Conservation (phyloP, 2,113 vertebrate genomes). For the Grallaria varia region DNA sequence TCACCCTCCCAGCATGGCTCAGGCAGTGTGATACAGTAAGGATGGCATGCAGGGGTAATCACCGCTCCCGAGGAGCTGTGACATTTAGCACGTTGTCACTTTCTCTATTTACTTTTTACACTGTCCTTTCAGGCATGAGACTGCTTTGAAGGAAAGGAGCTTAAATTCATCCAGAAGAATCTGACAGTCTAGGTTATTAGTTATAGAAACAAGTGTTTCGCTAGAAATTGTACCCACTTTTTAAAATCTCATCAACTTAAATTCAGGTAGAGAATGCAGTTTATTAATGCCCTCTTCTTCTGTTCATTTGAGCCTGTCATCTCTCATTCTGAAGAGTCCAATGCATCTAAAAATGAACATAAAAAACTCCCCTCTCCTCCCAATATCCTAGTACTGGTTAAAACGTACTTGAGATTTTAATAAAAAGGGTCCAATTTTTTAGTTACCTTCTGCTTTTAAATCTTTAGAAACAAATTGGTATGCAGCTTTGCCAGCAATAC, state of each 20-base stretch:
- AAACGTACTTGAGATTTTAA: not conserved
- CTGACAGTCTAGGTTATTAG: not conserved
- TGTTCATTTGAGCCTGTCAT: not conserved
- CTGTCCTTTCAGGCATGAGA: not conserved
- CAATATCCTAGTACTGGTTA: not conserved
- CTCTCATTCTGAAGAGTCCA: not conserved
- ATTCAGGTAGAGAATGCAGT: not conserved
- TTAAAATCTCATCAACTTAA: not conserved
- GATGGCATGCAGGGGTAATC: not conserved
- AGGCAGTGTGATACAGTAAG: accelerated
- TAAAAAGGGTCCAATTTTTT: not conserved
- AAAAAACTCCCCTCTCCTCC: not conserved
- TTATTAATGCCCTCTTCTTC: not conserved
- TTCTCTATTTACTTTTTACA: not conserved
- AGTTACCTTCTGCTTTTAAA: conserved; percentile 9
- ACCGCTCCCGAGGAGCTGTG: accelerated
- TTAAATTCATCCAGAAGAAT: not conserved
- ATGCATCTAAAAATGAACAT: not conserved
- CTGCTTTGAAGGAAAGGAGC: not conserved
- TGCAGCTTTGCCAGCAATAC: not conserved
- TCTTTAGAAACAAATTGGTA: conserved; percentile 5
- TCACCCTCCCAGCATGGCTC: accelerated
- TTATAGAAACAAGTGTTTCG: not conserved
- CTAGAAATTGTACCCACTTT: not conserved
- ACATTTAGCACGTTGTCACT: not conserved